Percentiles rank a stretch among this genome's conserved stretches.
Conservation (phyloP, 1,140 invertebrate genomes). For the Phenacoccus solenopsis region DNA sequence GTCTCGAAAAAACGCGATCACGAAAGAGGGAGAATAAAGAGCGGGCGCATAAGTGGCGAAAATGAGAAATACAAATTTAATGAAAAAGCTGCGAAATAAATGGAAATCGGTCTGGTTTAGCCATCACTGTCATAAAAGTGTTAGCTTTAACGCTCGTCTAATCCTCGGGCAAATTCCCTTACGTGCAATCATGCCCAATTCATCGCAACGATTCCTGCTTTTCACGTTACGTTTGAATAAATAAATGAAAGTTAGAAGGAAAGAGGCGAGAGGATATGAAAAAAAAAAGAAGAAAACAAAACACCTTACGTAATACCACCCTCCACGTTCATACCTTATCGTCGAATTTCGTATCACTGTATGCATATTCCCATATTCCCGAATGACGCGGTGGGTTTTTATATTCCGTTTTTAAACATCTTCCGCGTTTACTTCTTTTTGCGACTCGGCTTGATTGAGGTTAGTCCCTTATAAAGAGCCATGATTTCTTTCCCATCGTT, state of each 20-base stretch:
- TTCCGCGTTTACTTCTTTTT: neutral
- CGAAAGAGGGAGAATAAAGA: too few relatives aligned
- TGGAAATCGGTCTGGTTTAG: neutral
- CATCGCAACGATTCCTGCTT: neutral
- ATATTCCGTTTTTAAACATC: neutral
- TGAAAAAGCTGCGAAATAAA: neutral
- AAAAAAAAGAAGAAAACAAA: neutral
- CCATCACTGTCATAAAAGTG: neutral
- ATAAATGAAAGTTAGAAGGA: too few relatives aligned
- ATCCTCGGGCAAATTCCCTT: neutral
- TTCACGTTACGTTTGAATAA: neutral
- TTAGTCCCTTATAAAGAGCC: slow-evolving; percentile 1
- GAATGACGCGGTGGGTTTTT: neutral
- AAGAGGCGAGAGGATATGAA: too few relatives aligned
- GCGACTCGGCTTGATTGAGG: neutral
- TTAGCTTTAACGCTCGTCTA: neutral
- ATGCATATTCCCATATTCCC: neutral
- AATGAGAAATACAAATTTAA: too few relatives aligned
- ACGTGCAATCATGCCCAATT: neutral
- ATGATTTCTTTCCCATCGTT: neutral
- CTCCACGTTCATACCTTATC: neutral
- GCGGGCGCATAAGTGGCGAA: too few relatives aligned
- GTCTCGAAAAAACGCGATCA: too few relatives aligned
- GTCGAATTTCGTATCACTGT: neutral
- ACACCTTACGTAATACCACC: neutral